Percentiles rank a stretch among this genome's conserved stretches.
These are phyloP conservation scores for Pedetes capensis DNA, from an alignment of 2,113 vertebrate species.

Conservation along the genomic window DNA sequence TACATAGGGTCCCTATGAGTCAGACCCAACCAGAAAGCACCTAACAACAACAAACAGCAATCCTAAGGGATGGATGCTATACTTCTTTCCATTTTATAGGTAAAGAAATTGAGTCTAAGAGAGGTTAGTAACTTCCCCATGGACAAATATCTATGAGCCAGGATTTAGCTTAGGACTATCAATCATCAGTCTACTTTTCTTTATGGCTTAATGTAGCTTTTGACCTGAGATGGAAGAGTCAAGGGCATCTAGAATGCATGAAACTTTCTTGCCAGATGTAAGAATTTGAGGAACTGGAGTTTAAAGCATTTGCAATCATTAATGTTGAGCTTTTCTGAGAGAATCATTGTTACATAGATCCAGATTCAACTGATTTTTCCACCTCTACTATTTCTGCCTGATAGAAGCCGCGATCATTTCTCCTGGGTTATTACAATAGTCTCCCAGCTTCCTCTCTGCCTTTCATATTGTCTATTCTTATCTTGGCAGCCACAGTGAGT, in stretches of 20 bases:
- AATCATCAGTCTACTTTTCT: neutral
- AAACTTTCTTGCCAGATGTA: constrained; percentile 5
- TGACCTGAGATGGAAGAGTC: neutral
- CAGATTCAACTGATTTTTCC: neutral
- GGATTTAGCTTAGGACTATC: neutral
- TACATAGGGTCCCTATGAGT: too few relatives aligned
- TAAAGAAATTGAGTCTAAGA: neutral
- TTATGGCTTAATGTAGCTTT: neutral
- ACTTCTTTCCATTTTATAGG: neutral
- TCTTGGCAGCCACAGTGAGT: constrained; percentile 34
- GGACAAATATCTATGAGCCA: neutral
- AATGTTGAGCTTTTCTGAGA: constrained; percentile 42
- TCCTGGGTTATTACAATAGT: neutral
- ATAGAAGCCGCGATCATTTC: neutral
- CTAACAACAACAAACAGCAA: too few relatives aligned
- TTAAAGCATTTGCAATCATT: constrained; percentile 32
- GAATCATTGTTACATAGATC: neutral
- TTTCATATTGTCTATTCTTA: constrained; percentile 2
- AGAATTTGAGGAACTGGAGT: neutral
- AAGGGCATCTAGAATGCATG: neutral
- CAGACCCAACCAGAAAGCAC: too few relatives aligned
- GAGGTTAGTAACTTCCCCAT: neutral
- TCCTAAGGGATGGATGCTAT: neutral
- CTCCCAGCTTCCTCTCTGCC: neutral
- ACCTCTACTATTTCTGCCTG: neutral